Evolutionary conservation across 1,140 invertebrate species (phyloP), one percentile per base, ranked within the genome.

Genomic region (Spodoptera litura): DNA sequence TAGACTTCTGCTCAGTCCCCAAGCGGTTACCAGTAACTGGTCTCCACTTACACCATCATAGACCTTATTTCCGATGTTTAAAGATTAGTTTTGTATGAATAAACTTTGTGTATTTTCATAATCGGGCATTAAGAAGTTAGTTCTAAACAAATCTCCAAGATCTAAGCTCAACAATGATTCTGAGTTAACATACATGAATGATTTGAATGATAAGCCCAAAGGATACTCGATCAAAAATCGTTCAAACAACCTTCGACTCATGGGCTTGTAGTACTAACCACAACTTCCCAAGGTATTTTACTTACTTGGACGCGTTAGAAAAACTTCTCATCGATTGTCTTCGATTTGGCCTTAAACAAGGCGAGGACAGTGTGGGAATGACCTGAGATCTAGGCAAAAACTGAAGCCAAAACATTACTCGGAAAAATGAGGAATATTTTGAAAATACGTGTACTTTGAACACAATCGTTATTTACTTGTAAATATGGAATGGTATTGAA

Each of bases 231-330:
- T 44, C 13, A 44, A 31, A n/a, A 64, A 15, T 38, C 13, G 3
- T 13, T 13, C 9, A 44, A 51, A 51, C 25, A 5, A 4, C 12
- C 3, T 13, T 15, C 15, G 13, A 66, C 10, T 58, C 15, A 10
- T 58, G 10, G 25, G 31, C 11, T 49, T 11, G 25, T 75, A 35
- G 68, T 75, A 62, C 58, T 20, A 13, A 20, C 6, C 61, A 44
- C 61, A 38, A 64, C 35, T 44, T 31, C 56, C 27, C 72, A 20
- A 56, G 49, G 72, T 56, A 80, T 77, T 80, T 68, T 80, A 77
- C 73, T 80, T 80, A 80, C 73, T 71, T 62, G 61, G 72, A 10
- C 27, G 64, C 72, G 58, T 77, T 77, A 77, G 73, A 80, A 80
- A 76, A 76, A 76, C 31, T 66, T 31, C 58, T 31, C 13, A 44